phyloP scores from a whole-genome alignment of 23 tunicate species.

The Botrylloides violaceus region DNA sequence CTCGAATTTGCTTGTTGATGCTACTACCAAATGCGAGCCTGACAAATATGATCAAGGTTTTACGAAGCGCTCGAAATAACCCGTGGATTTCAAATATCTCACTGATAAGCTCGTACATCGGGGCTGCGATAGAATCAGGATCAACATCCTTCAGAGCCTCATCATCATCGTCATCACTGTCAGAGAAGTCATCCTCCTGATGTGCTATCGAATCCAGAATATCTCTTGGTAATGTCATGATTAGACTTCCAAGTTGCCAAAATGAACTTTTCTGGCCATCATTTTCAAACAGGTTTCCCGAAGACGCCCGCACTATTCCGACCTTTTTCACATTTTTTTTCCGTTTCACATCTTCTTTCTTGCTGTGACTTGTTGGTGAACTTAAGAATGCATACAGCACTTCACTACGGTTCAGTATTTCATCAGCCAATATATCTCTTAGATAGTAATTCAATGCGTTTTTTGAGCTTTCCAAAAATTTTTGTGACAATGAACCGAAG shows the following conservation, averaged over 20 bases:
- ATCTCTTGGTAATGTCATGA: conserved; percentile 69
- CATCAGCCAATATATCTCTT: conserved; percentile 49
- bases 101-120: conserved; percentile 54
- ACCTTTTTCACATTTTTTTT: not conserved
- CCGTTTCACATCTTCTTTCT: not conserved
- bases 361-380: conserved; percentile 6
- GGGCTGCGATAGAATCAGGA: conserved; percentile 78
- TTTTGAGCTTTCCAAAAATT: conserved; percentile 51
- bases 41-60: conserved; percentile 70
- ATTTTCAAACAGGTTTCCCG: not conserved
- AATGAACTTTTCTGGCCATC: conserved; percentile 13
- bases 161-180: conserved; percentile 23
- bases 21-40: conserved; percentile 88
- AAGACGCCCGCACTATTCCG: not conserved
- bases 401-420: conserved; percentile 63
- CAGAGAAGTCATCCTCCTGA: conserved; percentile 28
- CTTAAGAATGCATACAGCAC: conserved; percentile 64
- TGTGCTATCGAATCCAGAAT: conserved; percentile 49
- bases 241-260: conserved; percentile 41
- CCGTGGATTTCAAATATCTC: conserved; percentile 85
- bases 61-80: conserved; percentile 69
- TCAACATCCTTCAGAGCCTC: conserved; percentile 21
- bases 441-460: conserved; percentile 35
- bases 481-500: conserved; percentile 43
- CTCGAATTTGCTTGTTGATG: conserved; percentile 87